Percentiles rank a stretch among this genome's conserved stretches.
These are phyloP conservation scores for Tetropium fuscum DNA, from an alignment of 2,888 invertebrate species.

Conservation along the genomic window DNA sequence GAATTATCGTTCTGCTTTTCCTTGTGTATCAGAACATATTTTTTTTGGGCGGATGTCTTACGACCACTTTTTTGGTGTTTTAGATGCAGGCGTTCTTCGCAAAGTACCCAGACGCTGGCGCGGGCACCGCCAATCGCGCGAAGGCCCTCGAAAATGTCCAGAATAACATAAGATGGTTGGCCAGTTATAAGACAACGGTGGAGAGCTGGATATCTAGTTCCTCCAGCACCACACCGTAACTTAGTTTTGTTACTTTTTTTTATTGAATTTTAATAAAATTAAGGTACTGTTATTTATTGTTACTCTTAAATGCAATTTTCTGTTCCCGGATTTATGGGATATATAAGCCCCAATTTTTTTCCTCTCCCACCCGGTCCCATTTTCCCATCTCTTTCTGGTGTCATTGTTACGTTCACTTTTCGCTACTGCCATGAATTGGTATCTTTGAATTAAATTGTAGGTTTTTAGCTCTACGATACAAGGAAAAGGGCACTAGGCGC, in stretches of 20 bases:
- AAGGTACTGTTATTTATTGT: neutral
- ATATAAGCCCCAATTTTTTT: too few relatives aligned
- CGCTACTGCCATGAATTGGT: too few relatives aligned
- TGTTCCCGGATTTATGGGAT: neutral
- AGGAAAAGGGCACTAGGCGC: too few relatives aligned
- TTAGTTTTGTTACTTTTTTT: constrained; percentile 1
- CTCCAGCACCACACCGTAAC: neutral
- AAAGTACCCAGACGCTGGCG: constrained; percentile 87
- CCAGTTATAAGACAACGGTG: constrained; percentile 71
- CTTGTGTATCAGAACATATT: neutral
- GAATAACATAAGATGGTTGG: constrained; percentile 85
- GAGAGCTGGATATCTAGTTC: constrained; percentile 69
- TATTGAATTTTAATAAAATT: constrained; percentile 2
- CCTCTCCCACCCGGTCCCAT: too few relatives aligned
- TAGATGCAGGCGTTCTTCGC: constrained; percentile 83
- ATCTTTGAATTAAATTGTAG: too few relatives aligned
- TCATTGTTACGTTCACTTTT: too few relatives aligned
- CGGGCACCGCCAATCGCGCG: constrained; percentile 79
- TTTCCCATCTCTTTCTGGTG: too few relatives aligned
- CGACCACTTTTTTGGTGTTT: constrained; percentile 39
- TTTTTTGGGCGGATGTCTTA: too few relatives aligned
- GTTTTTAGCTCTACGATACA: too few relatives aligned
- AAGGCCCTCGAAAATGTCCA: constrained; percentile 82
- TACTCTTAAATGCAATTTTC: neutral
- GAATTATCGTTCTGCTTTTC: constrained; percentile 13